Conservation (phyloP, 2,888 invertebrate genomes). For the Eulithis prunata region DNA sequence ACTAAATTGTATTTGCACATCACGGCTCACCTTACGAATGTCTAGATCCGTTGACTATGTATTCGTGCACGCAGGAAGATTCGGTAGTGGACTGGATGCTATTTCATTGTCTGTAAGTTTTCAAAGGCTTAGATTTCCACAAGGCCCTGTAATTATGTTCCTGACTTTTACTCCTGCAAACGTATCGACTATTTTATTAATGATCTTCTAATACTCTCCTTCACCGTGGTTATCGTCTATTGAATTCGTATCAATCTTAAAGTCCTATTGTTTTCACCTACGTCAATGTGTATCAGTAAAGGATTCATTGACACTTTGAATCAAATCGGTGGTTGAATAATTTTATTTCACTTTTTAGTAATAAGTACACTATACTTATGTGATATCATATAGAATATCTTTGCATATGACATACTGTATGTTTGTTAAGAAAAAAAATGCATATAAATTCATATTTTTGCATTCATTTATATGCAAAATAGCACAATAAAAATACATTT, state of each 20-base stretch:
- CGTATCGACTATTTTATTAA: constrained; percentile 28
- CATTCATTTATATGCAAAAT: constrained; percentile 1
- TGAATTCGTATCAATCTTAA: constrained; percentile 48
- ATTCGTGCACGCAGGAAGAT: too few relatives aligned
- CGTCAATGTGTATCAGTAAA: constrained; percentile 52
- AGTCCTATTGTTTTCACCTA: constrained; percentile 57
- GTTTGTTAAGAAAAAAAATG: background rate
- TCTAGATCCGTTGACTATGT: too few relatives aligned
- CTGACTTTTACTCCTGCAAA: too few relatives aligned
- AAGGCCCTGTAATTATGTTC: too few relatives aligned
- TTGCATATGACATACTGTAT: too few relatives aligned
- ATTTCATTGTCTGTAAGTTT: too few relatives aligned
- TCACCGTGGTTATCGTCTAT: constrained; percentile 52
- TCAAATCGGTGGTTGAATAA: background rate
- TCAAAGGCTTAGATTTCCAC: too few relatives aligned
- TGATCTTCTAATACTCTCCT: constrained; percentile 45
- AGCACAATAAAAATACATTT: constrained; percentile 1
- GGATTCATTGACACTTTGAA: constrained; percentile 33
- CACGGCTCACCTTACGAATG: too few relatives aligned
- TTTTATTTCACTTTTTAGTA: background rate
- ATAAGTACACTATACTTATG: too few relatives aligned
- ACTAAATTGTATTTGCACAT: too few relatives aligned
- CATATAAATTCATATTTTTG: background rate
- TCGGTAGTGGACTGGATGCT: too few relatives aligned
- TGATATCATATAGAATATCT: too few relatives aligned